phyloP scores from a whole-genome alignment of 1,140 invertebrate genomes.

The Aphis gossypii region DNA sequence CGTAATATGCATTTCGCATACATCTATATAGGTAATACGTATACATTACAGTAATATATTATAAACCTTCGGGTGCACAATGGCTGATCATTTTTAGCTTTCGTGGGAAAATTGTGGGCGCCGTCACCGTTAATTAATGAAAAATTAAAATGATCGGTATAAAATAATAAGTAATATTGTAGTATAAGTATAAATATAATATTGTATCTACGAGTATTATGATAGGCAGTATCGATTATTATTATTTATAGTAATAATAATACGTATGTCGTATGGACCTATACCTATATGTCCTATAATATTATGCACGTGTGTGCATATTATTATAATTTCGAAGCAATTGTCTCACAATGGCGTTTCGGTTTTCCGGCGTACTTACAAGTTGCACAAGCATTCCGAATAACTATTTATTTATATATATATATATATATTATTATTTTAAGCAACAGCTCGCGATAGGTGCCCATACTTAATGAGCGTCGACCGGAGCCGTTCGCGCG shows the following conservation, averaged over 20 bases:
- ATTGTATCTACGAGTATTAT: neutral
- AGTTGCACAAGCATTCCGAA: neutral
- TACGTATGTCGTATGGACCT: neutral
- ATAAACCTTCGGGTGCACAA: conserved; percentile 16
- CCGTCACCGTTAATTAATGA: conserved; percentile 35
- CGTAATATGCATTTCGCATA: neutral
- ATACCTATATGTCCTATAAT: neutral
- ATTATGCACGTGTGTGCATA: neutral
- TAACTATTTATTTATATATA: neutral
- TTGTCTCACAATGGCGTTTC: neutral
- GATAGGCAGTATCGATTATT: neutral
- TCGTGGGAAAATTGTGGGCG: conserved; percentile 26
- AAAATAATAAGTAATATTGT: conserved; percentile 16
- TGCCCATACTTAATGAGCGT: conserved; percentile 19
- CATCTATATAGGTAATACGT: neutral
- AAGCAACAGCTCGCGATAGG: neutral
- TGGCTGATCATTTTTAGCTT: conserved; percentile 29
- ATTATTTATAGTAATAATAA: neutral
- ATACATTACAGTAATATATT: neutral
- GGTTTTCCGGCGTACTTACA: neutral
- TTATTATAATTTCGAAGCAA: conserved; percentile 26
- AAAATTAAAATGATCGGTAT: neutral
- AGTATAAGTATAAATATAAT: neutral
- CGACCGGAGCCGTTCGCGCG: neutral
- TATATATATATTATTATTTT: neutral